Base-by-base conservation (phyloP, 2,113 vertebrate species). In the Phasianus colchicus region DNA sequence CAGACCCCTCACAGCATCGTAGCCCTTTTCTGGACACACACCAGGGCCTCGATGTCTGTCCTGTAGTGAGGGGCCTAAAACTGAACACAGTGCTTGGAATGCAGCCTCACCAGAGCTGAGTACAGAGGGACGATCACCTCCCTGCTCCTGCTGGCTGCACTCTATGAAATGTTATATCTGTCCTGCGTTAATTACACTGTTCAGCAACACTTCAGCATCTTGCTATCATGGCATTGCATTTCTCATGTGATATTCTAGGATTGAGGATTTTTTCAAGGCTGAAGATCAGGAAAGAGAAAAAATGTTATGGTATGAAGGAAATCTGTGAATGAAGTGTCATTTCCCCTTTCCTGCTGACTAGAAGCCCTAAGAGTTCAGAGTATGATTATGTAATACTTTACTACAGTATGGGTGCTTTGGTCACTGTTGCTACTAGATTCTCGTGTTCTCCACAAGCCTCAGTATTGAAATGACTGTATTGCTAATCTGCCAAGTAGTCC, bases 201-300 rank as follows among this genome's bases (percentile, higher is more conserved):
- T 71, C 0, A 10, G 5, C 12, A 8, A 36, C 16, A 9, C 21
- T 8, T 72, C 60, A 73, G 40, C 72, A 61, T 55, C 65, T 86
- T 10, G 1, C 55, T 58, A 40, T 15, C 22, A 2, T 1, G 2
- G 18, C 0, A 0, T 5, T 2, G 1, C 20, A n/a, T 25, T 87
- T 57, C 50, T 29, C 3, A 2, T 1, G 2, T 0, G 0, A 6
- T 29, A 19, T 34, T n/a, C 1, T 0, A 45, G 36, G 43, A 27
- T 3, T 34, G 40, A 85, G 52, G 21, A 13, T 54, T 93, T 82
- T 55, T 34, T 77, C 69, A 67, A 54, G 42, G 27, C 21, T 30
- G 22, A 58, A 70, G 57, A 10, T 43, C 29, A 27, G 54, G 54
- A 43, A 2, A 3, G 21, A 47, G 36, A 17, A 52, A 54, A 65